A percentile compares a stretch with the other conserved stretches of the same genome.
Conservation (phyloP, 23 tunicate species). For the Trididemnum miniatum region DNA sequence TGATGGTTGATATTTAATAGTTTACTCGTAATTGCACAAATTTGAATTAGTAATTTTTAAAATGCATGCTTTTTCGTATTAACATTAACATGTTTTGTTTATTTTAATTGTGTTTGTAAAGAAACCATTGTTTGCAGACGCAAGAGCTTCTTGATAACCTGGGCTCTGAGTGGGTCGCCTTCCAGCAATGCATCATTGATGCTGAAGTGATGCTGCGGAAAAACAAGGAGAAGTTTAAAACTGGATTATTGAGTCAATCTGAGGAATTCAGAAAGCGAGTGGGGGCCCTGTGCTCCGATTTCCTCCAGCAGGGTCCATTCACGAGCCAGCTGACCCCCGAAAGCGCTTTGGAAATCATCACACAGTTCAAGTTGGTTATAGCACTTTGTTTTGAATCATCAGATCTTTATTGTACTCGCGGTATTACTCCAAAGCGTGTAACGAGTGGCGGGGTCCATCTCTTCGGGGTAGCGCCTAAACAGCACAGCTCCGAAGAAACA, state of each 20-base stretch:
- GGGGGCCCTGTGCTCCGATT: constrained; percentile 63
- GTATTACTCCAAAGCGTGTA: too few relatives aligned
- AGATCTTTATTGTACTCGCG: too few relatives aligned
- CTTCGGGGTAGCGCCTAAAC: too few relatives aligned
- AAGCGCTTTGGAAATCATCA: constrained; percentile 68
- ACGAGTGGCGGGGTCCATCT: too few relatives aligned
- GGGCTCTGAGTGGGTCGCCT: constrained; percentile 78
- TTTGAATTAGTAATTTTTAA: too few relatives aligned
- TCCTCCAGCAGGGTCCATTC: constrained; percentile 88
- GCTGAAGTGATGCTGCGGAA: constrained; percentile 84
- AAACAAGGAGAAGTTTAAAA: constrained; percentile 94
- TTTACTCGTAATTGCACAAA: too few relatives aligned
- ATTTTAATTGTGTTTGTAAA: too few relatives aligned
- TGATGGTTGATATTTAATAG: too few relatives aligned
- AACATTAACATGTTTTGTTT: too few relatives aligned
- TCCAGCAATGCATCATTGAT: constrained; percentile 83
- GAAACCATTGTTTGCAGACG: too few relatives aligned
- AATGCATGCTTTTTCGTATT: too few relatives aligned
- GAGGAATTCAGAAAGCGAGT: constrained; percentile 94
- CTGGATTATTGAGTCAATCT: constrained; percentile 83
- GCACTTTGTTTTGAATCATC: background rate
- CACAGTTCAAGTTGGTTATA: constrained; percentile 70
- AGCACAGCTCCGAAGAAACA: too few relatives aligned
- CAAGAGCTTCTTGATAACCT: constrained; percentile 61
- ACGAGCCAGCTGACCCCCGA: constrained; percentile 55